Conservation (phyloP, 2,113 vertebrate species). For the Felis chaus region DNA sequence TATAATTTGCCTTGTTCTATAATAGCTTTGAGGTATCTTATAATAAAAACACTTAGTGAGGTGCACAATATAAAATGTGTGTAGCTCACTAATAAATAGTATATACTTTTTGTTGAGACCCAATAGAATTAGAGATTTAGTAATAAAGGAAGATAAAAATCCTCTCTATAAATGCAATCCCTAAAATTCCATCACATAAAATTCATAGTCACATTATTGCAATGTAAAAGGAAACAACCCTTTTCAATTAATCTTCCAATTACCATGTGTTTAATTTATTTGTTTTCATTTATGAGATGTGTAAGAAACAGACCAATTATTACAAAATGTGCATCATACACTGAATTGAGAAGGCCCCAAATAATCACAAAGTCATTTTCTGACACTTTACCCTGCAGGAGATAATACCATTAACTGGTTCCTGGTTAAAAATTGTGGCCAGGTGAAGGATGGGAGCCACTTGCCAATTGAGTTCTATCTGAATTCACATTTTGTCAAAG, state of each 20-base stretch:
- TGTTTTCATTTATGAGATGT: background rate
- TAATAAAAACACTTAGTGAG: background rate
- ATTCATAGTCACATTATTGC: background rate
- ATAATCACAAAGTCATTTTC: conserved; percentile 35
- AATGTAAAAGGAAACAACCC: background rate
- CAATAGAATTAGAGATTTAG: background rate
- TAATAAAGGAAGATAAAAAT: background rate
- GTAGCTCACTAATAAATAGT: background rate
- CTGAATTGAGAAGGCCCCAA: background rate
- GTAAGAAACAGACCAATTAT: background rate
- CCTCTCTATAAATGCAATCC: background rate
- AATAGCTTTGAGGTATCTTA: background rate
- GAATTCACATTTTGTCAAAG: background rate
- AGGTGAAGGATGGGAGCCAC: background rate
- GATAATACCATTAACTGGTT: background rate
- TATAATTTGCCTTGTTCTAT: background rate
- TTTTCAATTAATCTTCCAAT: background rate
- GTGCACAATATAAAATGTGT: background rate
- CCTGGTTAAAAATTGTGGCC: background rate
- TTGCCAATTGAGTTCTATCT: background rate
- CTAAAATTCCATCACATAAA: background rate
- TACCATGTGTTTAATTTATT: background rate
- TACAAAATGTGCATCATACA: background rate
- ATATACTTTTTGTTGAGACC: background rate
- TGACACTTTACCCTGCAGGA: background rate